Base-by-base conservation (phyloP, 2,888 invertebrate species). In the Odontocerum albicorne region DNA sequence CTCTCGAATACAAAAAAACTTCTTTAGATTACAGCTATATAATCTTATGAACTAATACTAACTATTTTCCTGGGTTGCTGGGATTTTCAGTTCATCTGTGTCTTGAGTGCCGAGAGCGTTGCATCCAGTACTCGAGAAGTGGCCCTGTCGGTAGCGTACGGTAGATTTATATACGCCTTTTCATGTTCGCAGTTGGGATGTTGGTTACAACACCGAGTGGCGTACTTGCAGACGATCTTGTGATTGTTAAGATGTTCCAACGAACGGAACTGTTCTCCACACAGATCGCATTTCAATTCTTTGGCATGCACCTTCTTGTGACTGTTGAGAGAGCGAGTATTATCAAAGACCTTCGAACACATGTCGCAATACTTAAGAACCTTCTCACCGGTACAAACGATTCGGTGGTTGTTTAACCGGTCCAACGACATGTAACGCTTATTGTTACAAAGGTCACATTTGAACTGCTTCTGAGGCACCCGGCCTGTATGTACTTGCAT, bases 401-500 rank as follows among this genome's bases (percentile, higher is more conserved):
- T 75, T 63, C 77, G 76, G 63, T 79, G 78, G 64, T 78, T 79
- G 63, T 78, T 78, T 44, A 79, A 72, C 66, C 78, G 69, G 64
- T 79, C 78, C 20, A 79, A 64, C 32, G 78, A 77, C 78, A 79
- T 78, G 64, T 77, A 78, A 19, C 78, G 72, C 64, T 78, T 79
- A 60, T 79, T 79, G 64, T 79, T 78, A 64, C 78, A 79, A 47
- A 78, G 65, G 64, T 79, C 78, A 71, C 78, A 79, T 65, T 79
- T 79, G 62, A 79, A 79, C 65, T 79, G 78, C 65, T 77, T 79
- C 63, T 78, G 78, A 46, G 78, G 78, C 44, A 78, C 75, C 32
- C 77, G 67, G 1, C 78, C 78, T 31, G 78, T 78, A 62, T 79
- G 78, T n/a, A 79, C 78, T 66, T 78, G 78, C 78, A 79, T 79